Percentiles rank a stretch among this genome's conserved stretches.
Evolutionary conservation across 2,797 vertebrate genomes (phyloP).

Genomic region (Alfaro cultratus): DNA sequence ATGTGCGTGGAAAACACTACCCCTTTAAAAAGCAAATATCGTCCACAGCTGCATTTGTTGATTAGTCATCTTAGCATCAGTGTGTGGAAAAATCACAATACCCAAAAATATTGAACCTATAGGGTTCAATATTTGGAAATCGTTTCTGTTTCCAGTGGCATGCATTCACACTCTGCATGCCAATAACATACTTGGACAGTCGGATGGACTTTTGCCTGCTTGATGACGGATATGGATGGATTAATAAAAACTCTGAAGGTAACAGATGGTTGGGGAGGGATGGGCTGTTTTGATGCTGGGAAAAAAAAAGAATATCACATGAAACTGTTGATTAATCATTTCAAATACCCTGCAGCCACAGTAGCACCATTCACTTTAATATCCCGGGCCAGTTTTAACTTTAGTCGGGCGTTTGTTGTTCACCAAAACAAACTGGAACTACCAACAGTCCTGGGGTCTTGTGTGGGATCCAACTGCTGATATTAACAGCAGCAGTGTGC

Average conservation of each 20-base stretch:
- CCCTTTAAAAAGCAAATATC: not conserved
- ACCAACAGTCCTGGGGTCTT: not conserved
- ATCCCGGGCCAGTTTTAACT: not conserved
- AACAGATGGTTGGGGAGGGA: not conserved
- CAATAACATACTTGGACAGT: not conserved
- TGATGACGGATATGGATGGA: not conserved
- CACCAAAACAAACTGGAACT: not conserved
- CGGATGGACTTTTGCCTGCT: not conserved
- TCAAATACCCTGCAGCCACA: not conserved
- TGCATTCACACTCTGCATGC: not conserved
- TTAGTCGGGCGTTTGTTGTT: not conserved
- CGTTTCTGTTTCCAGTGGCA: not conserved
- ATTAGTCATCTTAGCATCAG: not conserved
- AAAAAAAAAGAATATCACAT: too few species aligned
- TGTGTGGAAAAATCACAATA: not conserved
- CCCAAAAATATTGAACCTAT: not conserved
- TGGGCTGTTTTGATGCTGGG: not conserved
- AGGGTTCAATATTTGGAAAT: not conserved
- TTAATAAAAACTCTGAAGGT: not conserved
- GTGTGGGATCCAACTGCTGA: not conserved
- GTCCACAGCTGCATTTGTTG: not conserved
- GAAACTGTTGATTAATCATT: not conserved
- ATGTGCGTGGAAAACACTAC: too few species aligned
- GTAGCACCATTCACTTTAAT: not conserved
- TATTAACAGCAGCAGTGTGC: too few species aligned